Base-by-base conservation (phyloP, 2,888 invertebrate genomes). In the Leucozona laternaria region DNA sequence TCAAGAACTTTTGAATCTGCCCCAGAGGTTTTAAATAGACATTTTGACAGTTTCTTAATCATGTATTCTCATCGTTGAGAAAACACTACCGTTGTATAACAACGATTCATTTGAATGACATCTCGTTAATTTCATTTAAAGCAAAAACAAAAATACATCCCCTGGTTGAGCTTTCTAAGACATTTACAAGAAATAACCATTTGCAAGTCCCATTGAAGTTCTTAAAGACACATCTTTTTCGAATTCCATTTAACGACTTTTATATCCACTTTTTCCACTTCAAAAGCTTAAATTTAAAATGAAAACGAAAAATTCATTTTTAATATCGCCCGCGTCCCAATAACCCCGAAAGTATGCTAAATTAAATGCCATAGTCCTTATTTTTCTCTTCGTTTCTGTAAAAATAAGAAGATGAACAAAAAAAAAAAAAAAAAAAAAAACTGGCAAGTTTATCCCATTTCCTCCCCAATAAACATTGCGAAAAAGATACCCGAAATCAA, bases 271-370 rank as follows among this genome's bases (percentile, higher is more conserved):
- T 55, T 20, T 43, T 66, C 28, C 48, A 60, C 17, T 64, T 58
- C 50, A 57, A 53, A 60, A 40, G 60, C 15, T 53, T 72, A 77
- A 77, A 80, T 80, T 80, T 71, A 80, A 68, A 80, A 80, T 77
- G 66, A 72, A 77, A 62, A 70, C 73, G 68, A 70, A 81, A 85
- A 85, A 80, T 68, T 80, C 72, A 73, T 85, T 81, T 85, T 80
- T 85, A 80, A 80, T 85, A 80, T 80, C 77, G 22, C 53, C 57
- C 62, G 50, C 76, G 25, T 72, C 60, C 72, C 79, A 77, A 76
- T 80, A 80, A 72, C 76, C 64, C 66, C 77, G 72, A 68, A 77
- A 85, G 84, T 77, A 85, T 80, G 84, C 72, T 77, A 77, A 79
- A 80, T 85, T 85, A 85, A 79, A 85, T 80, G 31, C 66, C 73